phyloP scores from a whole-genome alignment of 2,113 vertebrate species.

The Cochlearius cochlearius region DNA sequence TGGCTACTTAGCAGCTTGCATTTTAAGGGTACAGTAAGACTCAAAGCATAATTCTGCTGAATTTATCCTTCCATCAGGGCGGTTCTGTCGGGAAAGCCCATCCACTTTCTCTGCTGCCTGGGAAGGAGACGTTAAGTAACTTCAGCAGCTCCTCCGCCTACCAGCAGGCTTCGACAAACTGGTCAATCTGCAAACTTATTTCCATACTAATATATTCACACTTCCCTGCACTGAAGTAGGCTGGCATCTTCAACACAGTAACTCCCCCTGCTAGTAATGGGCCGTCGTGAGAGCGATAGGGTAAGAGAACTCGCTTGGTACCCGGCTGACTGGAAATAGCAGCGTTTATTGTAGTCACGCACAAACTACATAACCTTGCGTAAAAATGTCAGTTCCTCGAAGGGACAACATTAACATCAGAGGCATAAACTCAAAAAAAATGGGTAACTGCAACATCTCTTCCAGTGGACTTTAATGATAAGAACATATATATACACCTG shows the following conservation, averaged over 20 bases:
- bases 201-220: background rate
- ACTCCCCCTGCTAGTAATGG: background rate
- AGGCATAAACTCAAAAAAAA: background rate
- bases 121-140: background rate
- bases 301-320: background rate
- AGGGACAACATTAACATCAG: background rate
- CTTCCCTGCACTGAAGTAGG: background rate
- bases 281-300: fast-evolving
- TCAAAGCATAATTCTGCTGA: background rate
- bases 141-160: background rate
- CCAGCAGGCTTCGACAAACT: background rate
- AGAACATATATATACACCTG: fast-evolving
- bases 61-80: background rate
- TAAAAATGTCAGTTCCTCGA: background rate
- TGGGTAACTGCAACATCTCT: background rate
- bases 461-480: background rate
- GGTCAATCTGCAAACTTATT: background rate
- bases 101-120: background rate
- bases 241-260: background rate
- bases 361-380: background rate
- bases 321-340: background rate
- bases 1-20: background rate
- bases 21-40: background rate
- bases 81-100: background rate
- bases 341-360: fast-evolving